Percentiles rank a stretch among this genome's conserved stretches.
phyloP scores from a whole-genome alignment of 2,797 vertebrate genomes.

The Mergus octosetaceus region DNA sequence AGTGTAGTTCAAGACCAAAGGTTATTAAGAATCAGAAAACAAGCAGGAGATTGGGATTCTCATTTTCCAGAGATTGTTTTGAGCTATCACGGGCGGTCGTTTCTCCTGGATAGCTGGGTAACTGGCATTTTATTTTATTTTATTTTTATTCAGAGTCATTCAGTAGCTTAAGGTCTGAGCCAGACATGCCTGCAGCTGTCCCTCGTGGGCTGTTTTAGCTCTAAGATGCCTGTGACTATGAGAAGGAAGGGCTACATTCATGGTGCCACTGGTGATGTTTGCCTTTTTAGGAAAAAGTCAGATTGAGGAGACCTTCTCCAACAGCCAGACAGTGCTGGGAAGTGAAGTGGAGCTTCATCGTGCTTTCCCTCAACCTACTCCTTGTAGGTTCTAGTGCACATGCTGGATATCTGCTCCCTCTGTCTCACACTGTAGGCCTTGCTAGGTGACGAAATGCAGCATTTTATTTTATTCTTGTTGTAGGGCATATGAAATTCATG shows the following conservation, averaged over 20 bases:
- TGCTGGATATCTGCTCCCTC: neutral
- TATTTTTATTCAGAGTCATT: neutral
- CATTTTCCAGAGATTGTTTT: neutral
- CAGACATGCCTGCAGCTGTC: neutral
- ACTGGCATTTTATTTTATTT: neutral
- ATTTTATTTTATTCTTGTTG: neutral
- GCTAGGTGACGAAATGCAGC: neutral
- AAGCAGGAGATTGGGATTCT: neutral
- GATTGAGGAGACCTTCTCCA: neutral
- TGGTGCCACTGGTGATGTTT: neutral
- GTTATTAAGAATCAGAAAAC: neutral
- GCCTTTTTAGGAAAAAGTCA: neutral
- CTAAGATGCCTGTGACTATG: neutral
- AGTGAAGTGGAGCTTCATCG: neutral
- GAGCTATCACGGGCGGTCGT: neutral
- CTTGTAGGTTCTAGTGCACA: no score
- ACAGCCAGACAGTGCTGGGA: neutral
- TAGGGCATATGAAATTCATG: neutral
- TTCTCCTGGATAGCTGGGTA: neutral
- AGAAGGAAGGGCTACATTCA: neutral
- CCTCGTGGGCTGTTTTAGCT: neutral
- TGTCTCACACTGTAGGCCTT: rapidly evolving
- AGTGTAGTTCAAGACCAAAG: neutral
- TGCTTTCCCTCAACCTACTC: neutral
- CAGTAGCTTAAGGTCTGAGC: neutral